Conservation (phyloP, 2,113 vertebrate genomes). For the Leucoraja erinaceus region DNA sequence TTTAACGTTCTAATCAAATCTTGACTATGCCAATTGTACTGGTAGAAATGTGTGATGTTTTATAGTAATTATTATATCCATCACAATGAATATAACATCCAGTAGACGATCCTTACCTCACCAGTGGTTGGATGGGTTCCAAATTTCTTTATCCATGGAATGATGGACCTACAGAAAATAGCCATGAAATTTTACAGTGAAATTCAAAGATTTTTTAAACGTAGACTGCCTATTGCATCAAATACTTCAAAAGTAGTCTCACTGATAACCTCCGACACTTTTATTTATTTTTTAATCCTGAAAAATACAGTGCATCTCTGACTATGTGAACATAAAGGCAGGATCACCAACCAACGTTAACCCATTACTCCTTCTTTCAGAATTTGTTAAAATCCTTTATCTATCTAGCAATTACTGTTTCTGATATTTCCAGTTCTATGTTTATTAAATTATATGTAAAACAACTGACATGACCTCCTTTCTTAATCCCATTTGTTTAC, state of each 20-base stretch:
- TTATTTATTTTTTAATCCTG: background rate
- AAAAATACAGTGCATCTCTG: background rate
- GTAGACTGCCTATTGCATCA: too few relatives aligned
- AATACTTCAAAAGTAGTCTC: too few relatives aligned
- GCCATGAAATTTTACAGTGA: background rate
- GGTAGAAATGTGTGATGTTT: background rate
- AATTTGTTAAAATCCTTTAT: too few relatives aligned
- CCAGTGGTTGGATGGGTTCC: constrained; percentile 87
- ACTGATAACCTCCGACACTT: background rate
- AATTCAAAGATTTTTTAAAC: background rate
- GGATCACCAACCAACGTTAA: background rate
- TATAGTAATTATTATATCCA: background rate
- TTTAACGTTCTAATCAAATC: background rate
- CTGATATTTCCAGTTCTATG: background rate
- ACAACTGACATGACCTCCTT: background rate
- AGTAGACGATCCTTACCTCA: constrained; percentile 64
- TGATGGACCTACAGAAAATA: constrained; percentile 71
- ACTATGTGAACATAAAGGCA: background rate
- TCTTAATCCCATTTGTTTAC: background rate
- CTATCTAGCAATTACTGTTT: background rate
- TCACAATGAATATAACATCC: background rate
- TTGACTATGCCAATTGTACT: background rate
- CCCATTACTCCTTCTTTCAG: background rate
- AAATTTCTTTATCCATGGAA: constrained; percentile 95
- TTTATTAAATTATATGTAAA: background rate